A percentile compares a stretch with the other conserved stretches of the same genome.
These are phyloP conservation scores for Eupithecia tripunctaria DNA, from an alignment of 2,888 invertebrate species.

Conservation along the genomic window DNA sequence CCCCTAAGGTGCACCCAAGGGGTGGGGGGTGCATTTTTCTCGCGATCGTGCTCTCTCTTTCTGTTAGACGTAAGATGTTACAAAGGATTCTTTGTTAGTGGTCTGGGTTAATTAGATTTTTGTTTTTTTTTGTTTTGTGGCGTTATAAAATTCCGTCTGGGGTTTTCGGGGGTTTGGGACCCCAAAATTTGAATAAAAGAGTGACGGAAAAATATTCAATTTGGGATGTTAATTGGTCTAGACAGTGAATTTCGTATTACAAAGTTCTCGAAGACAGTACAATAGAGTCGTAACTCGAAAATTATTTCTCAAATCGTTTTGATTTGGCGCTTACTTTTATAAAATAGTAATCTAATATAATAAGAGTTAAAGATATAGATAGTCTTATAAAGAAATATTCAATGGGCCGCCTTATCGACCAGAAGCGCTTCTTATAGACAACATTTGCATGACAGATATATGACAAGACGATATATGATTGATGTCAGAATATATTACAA, in stretches of 20 bases:
- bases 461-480: too few relatives aligned
- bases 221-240: background rate
- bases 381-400: background rate
- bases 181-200: background rate
- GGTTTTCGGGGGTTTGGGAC: slow-evolving; percentile 12
- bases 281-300: background rate
- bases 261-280: background rate
- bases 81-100: slow-evolving; percentile 79
- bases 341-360: too few relatives aligned
- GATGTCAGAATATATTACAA: too few relatives aligned
- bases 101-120: slow-evolving; percentile 68
- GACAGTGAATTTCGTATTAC: background rate
- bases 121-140: slow-evolving; percentile 48
- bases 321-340: background rate
- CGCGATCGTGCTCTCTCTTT: slow-evolving; percentile 65
- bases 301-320: background rate
- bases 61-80: slow-evolving; percentile 76
- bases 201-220: background rate
- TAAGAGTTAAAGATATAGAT: too few relatives aligned
- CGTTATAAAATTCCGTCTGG: slow-evolving; percentile 40
- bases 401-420: background rate
- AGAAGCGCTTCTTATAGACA: background rate
- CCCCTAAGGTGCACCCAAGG: slow-evolving; percentile 35
- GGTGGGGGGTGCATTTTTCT: slow-evolving; percentile 75
- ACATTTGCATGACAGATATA: background rate